Conservation (phyloP, 2,797 vertebrate species). For the Lerista edwardsae region DNA sequence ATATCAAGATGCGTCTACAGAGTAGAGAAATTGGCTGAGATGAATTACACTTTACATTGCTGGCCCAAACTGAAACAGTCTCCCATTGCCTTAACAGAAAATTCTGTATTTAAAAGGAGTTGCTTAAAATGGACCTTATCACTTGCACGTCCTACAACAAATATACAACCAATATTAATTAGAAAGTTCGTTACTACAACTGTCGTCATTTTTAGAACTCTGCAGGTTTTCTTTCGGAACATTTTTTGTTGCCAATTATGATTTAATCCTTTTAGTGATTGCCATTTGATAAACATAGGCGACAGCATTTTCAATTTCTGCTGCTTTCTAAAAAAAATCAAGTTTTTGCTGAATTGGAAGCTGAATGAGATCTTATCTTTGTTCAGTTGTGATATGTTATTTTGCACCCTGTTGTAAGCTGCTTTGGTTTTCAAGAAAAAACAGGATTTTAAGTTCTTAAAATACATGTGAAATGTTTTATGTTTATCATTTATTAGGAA, state of each 20-base stretch:
- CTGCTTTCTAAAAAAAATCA: too few relatives aligned
- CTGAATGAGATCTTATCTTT: too few relatives aligned
- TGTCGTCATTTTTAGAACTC: background rate
- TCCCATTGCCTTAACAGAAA: background rate
- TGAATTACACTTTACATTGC: background rate
- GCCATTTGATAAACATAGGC: too few relatives aligned
- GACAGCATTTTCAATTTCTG: too few relatives aligned
- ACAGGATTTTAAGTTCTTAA: too few relatives aligned
- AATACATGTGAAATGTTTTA: slow-evolving; percentile 38
- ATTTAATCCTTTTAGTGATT: too few relatives aligned
- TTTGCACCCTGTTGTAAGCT: too few relatives aligned
- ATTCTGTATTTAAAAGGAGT: background rate
- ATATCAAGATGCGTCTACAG: background rate
- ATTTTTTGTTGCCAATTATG: background rate
- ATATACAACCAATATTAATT: background rate
- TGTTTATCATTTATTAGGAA: slow-evolving; percentile 81
- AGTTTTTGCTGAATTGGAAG: too few relatives aligned
- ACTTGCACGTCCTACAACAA: background rate
- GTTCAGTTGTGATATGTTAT: too few relatives aligned
- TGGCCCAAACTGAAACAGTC: background rate
- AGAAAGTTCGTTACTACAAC: background rate
- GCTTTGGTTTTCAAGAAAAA: too few relatives aligned
- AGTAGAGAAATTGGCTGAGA: background rate
- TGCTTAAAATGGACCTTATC: background rate
- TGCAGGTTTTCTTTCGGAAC: background rate